A percentile compares a stretch with the other conserved stretches of the same genome.
Conservation (phyloP, 92 coral and sea anemone species). For the Blastomussa wellsi region DNA sequence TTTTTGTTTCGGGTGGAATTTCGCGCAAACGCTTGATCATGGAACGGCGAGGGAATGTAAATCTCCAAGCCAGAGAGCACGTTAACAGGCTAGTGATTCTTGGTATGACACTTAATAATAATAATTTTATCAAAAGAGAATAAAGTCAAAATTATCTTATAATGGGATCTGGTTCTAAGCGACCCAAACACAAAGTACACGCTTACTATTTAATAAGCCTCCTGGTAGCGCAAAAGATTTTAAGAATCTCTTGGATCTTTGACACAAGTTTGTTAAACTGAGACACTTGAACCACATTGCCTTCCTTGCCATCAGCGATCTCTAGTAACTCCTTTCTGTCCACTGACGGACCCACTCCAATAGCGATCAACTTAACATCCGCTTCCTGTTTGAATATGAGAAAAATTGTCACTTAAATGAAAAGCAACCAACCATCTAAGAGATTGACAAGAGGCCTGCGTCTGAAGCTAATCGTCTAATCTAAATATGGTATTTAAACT, state of each 20-base stretch:
- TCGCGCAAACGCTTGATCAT: no score
- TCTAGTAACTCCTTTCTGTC: slow-evolving; percentile 31
- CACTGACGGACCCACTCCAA: slow-evolving; percentile 55
- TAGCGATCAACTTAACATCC: slow-evolving; percentile 33
- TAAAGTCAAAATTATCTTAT: not conserved
- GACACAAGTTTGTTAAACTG: slow-evolving; percentile 42
- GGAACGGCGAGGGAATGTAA: no score
- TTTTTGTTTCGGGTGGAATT: no score
- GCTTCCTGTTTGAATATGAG: not conserved
- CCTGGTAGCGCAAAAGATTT: slow-evolving; percentile 33
- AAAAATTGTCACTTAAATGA: not conserved
- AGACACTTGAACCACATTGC: slow-evolving; percentile 34
- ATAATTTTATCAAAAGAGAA: no score
- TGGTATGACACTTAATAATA: no score
- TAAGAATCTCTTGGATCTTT: slow-evolving; percentile 33
- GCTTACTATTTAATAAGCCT: not conserved
- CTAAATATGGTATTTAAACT: no score
- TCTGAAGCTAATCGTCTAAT: no score
- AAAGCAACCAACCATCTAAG: no score
- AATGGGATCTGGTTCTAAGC: not conserved
- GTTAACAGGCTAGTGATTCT: no score
- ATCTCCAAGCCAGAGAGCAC: no score
- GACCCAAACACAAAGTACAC: not conserved
- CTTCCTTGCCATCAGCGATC: slow-evolving; percentile 42
- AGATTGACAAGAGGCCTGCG: no score